Conservation (phyloP, 2,113 vertebrate species). For the Hepsetus odoe region DNA sequence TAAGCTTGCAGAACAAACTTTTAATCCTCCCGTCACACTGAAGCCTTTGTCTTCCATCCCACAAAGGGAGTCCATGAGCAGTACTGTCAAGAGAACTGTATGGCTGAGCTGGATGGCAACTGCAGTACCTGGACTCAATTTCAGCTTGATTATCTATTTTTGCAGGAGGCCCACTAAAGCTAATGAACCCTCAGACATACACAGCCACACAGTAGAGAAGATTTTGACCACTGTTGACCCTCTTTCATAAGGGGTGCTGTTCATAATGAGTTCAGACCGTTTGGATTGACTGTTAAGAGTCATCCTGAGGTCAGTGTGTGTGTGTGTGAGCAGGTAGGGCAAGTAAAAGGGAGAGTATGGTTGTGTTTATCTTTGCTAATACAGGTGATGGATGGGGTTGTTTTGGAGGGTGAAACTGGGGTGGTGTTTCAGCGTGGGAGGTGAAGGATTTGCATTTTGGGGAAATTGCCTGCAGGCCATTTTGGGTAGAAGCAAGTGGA, state of each 20-base stretch:
- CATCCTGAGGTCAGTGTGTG: background rate
- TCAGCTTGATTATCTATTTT: slow-evolving; percentile 71
- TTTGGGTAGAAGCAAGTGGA: background rate
- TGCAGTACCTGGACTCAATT: slow-evolving; percentile 72
- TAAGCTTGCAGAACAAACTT: too few species aligned
- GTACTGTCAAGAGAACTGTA: too few species aligned
- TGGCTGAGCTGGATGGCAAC: slow-evolving; percentile 64
- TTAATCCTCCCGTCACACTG: too few species aligned
- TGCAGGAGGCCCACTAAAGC: slow-evolving; percentile 68
- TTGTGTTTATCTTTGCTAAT: slow-evolving; percentile 3
- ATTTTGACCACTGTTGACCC: slow-evolving; percentile 6
- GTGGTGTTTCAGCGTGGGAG: slow-evolving; percentile 3
- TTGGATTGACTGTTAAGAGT: slow-evolving; percentile 31
- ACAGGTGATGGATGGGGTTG: background rate
- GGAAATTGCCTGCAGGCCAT: background rate
- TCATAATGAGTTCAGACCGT: background rate
- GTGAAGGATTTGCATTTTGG: background rate
- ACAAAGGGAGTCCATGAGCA: too few species aligned
- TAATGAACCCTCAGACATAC: slow-evolving; percentile 56
- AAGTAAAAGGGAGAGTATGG: background rate
- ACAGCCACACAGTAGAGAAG: background rate
- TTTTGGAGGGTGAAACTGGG: background rate
- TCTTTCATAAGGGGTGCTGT: background rate
- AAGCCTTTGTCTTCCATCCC: too few species aligned
- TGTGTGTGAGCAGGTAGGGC: background rate